Base-by-base conservation (phyloP, 1,140 invertebrate genomes). In the Maconellicoccus hirsutus region DNA sequence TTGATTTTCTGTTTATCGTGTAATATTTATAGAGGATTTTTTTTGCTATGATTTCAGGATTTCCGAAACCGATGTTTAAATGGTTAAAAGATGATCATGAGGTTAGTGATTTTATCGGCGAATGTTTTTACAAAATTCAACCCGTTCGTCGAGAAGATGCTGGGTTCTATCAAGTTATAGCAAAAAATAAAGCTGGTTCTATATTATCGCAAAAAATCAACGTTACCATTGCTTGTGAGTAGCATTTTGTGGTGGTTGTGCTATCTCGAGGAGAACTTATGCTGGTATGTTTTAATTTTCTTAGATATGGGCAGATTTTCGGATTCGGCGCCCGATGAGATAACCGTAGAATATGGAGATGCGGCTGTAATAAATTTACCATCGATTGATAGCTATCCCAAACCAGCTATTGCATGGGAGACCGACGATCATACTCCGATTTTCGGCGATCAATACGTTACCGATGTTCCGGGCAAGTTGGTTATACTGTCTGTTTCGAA, bases 201-300 rank as follows among this genome's bases (percentile, higher is more conserved):
- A 90, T 96, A 78, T 87, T 94, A 77, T 94, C 92, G 78, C 89
- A 94, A 77, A 89, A 90, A 79, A 89, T 91, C 76, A 84, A 87
- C 74, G 86, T 97, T 69, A 84, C 88, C 66, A 91, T 96, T 70
- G 93, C 93, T 52, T 95, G 93, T 96, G 86, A 90, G 91, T 88
- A 76, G 14, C 21, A 61, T 8, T 16, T 61, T 61, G 21, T 8
- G 4, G 14, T 8, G 7, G 19, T 10, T 61, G 7, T 7, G 21
- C 14, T 8, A 66, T 8, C 19, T 22, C 29, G 2, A 33, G 7
- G 6, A 33, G 29, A 8, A 23, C 69, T 26, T 23, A 19, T 29
- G 12, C n/a, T 25, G 14, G 63, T 4, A 66, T 10, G 70, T 61
- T 73, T 33, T 74, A 73, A 73, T 33, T 73, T 75, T 77, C 76